A percentile compares a stretch with the other conserved stretches of the same genome.
Evolutionary conservation across 2,113 vertebrate species (phyloP).

Genomic region (Hypomesus transpacificus): DNA sequence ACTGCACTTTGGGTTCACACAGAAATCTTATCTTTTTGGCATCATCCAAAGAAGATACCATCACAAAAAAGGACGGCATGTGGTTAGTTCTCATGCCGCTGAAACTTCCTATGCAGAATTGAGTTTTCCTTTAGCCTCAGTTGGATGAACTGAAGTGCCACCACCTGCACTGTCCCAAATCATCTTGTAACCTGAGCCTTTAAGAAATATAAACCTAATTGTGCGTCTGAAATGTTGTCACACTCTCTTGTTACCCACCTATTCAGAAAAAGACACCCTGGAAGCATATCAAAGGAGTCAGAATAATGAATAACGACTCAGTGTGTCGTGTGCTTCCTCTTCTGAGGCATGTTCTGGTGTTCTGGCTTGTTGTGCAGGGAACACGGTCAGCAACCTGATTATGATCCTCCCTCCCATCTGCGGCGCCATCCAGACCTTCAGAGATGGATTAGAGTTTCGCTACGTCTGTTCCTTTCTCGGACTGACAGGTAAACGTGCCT

Average conservation of each 20-base stretch:
- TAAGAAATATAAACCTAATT: background rate
- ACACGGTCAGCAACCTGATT: conserved; percentile 98
- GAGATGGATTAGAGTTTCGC: conserved; percentile 85
- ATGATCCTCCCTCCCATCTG: conserved; percentile 97
- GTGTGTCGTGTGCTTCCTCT: background rate
- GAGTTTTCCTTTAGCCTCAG: no score
- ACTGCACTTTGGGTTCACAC: no score
- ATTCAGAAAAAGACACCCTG: background rate
- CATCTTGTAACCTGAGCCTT: background rate
- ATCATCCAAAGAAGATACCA: no score
- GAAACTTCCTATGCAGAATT: no score
- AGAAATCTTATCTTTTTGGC: no score
- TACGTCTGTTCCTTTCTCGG: conserved; percentile 90
- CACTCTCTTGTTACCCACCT: background rate
- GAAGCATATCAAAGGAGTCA: no score
- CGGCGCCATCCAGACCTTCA: conserved; percentile 85
- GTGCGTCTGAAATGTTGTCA: background rate
- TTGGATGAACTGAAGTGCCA: no score
- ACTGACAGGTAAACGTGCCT: conserved; percentile 80
- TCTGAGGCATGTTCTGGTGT: conserved; percentile 24
- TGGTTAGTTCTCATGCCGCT: no score
- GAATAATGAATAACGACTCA: no score
- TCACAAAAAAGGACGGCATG: no score
- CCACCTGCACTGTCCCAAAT: background rate
- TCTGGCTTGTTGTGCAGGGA: conserved; percentile 77